These are phyloP conservation scores for Boloria selene DNA, from an alignment of 2,888 invertebrate species.

Conservation along the genomic window DNA sequence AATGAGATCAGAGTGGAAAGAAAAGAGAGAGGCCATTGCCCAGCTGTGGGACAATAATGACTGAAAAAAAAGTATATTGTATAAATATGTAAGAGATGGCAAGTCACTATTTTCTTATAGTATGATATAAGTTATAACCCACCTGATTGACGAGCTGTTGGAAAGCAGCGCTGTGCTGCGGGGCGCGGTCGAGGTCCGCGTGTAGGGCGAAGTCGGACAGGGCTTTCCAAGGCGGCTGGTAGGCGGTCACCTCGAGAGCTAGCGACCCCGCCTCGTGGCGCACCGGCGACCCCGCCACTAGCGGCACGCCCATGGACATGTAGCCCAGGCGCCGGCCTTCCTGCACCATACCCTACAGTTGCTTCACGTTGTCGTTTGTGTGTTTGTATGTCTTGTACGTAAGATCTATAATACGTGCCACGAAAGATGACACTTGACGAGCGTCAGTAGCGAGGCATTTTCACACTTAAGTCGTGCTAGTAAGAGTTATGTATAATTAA, in stretches of 20 bases:
- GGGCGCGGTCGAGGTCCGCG: conserved; percentile 95
- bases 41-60: no score
- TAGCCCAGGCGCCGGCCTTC: conserved; percentile 97
- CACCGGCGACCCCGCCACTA: conserved; percentile 97
- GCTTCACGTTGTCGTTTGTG: background rate
- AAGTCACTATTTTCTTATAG: no score
- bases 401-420: no score
- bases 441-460: no score
- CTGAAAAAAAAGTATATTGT: no score
- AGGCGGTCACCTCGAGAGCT: conserved; percentile 93
- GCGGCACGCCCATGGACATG: conserved; percentile 97
- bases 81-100: no score
- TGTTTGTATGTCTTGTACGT: background rate
- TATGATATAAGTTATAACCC: background rate
- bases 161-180: conserved; percentile 94
- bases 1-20: no score
- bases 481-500: no score
- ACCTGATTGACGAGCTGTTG: conserved; percentile 98
- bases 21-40: no score
- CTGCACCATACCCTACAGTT: conserved; percentile 73
- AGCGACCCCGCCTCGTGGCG: conserved; percentile 94
- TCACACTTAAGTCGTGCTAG: no score
- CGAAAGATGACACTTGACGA: no score
- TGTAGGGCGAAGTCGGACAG: conserved; percentile 97
- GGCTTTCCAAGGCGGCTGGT: conserved; percentile 99